These are phyloP conservation scores for Ruditapes philippinarum DNA, from an alignment of 1,140 invertebrate genomes.

Conservation along the genomic window DNA sequence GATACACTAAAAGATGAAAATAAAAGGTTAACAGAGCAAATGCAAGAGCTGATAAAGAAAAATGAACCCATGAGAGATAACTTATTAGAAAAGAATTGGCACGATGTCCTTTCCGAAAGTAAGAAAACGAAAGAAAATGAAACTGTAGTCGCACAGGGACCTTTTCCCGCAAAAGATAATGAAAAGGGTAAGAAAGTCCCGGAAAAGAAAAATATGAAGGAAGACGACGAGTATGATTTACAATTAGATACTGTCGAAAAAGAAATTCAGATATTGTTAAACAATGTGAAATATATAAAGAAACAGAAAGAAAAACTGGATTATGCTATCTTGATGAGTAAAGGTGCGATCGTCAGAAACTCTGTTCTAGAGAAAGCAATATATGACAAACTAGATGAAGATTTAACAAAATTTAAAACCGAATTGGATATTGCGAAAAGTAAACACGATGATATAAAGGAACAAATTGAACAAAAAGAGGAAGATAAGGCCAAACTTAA, in stretches of 20 bases:
- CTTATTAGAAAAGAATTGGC: slow-evolving; percentile 26
- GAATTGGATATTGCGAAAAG: not conserved
- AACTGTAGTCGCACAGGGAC: not conserved
- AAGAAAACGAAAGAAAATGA: slow-evolving; percentile 7
- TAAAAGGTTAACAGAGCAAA: slow-evolving; percentile 20
- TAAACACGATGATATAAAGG: slow-evolving; percentile 9
- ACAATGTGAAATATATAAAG: slow-evolving; percentile 50
- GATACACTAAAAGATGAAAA: slow-evolving; percentile 36
- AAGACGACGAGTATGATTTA: slow-evolving; percentile 22
- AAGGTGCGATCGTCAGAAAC: slow-evolving; percentile 28
- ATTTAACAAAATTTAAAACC: slow-evolving; percentile 24
- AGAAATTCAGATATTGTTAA: slow-evolving; percentile 30
- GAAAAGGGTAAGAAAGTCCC: not conserved
- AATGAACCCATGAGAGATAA: not conserved
- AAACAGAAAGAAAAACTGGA: slow-evolving; percentile 45
- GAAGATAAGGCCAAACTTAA: not conserved
- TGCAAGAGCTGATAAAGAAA: slow-evolving; percentile 19
- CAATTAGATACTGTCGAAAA: slow-evolving; percentile 29
- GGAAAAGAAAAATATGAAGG: not conserved
- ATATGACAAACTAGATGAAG: slow-evolving; percentile 31
- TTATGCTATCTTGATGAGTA: slow-evolving; percentile 1
- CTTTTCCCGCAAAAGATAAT: not conserved
- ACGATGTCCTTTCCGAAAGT: not conserved
- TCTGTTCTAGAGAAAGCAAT: slow-evolving; percentile 27
- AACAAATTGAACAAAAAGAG: not conserved